These are phyloP conservation scores for Chymomyza costata DNA, from an alignment of 1,140 invertebrate genomes.

Conservation along the genomic window DNA sequence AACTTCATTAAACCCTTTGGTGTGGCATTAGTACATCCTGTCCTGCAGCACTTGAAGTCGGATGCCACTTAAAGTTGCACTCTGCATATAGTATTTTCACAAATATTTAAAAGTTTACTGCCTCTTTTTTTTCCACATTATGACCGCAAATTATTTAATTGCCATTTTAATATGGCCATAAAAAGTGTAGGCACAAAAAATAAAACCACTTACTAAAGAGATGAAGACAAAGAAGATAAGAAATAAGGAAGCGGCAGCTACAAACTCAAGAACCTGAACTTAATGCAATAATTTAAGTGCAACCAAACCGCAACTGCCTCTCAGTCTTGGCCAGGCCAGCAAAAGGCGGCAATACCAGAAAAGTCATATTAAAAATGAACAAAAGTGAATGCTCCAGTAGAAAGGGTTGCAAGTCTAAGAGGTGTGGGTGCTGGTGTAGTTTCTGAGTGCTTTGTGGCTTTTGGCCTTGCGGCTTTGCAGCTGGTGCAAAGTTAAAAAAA, in stretches of 20 bases:
- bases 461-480: constrained; percentile 37
- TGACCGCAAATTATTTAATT: constrained; percentile 72
- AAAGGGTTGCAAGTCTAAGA: too few species aligned
- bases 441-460: constrained; percentile 29
- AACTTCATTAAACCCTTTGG: too few species aligned
- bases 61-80: constrained; percentile 27
- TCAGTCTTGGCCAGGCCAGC: constrained; percentile 18
- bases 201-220: constrained; percentile 10
- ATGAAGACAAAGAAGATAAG: too few species aligned
- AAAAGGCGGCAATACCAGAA: constrained; percentile 36
- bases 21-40: too few species aligned
- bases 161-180: constrained; percentile 36
- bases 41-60: not conserved
- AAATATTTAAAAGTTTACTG: constrained; percentile 47
- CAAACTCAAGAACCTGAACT: constrained; percentile 53
- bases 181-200: too few species aligned
- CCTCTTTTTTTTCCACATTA: constrained; percentile 40
- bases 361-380: constrained; percentile 70
- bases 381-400: constrained; percentile 27
- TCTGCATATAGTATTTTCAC: constrained; percentile 47
- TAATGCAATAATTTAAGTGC: constrained; percentile 71
- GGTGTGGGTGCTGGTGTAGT: constrained; percentile 43
- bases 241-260: constrained; percentile 11
- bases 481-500: constrained; percentile 6
- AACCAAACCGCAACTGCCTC: constrained; percentile 60